Base-by-base conservation (phyloP, 1,140 invertebrate species). In the Branchinecta lindahli region DNA sequence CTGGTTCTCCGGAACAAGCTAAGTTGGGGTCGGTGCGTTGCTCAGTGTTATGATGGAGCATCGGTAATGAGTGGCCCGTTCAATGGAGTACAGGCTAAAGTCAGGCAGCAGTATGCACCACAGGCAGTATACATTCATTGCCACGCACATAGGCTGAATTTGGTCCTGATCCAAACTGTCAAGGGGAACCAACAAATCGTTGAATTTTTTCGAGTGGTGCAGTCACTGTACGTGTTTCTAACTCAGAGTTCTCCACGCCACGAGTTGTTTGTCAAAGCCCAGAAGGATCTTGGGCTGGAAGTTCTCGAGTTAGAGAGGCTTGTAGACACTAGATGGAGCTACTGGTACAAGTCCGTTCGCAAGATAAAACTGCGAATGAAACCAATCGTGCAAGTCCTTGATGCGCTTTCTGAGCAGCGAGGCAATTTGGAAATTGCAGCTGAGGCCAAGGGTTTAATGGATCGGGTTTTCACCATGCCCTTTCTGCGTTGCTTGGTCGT, bases 401-500 rank as follows among this genome's bases (percentile, higher is more conserved):
- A 52, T 52, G 47, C n/a, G 47, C 47, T 52, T 52, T n/a, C 47
- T 52, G 47, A 52, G 47, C 47, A 52, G 47, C 47, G 9, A n/a
- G n/a, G 9, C n/a, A 52, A 52, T 52, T 52, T n/a, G 9, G n/a
- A 9, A 52, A 52, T 52, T 52, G 47, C 47, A 52, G n/a, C 47
- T 52, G n/a, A 52, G 47, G 47, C 47, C n/a, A 52, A 52, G n/a
- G 47, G 9, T 52, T 52, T 52, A 52, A 52, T 9, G 9, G 47
- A 52, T 52, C 47, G n/a, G n/a, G n/a, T 52, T 52, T 52, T 52
- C n/a, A 52, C 47, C 47, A 52, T 52, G n/a, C 47, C n/a, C 9
- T 52, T 52, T 52, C n/a, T 52, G 47, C n/a, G 47, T 52, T 52
- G 47, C 47, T 52, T 52, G 47, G 47, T 52, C n/a, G 47, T 52